Base-by-base conservation (phyloP, 2,797 vertebrate species). In the Muscicapa striata region DNA sequence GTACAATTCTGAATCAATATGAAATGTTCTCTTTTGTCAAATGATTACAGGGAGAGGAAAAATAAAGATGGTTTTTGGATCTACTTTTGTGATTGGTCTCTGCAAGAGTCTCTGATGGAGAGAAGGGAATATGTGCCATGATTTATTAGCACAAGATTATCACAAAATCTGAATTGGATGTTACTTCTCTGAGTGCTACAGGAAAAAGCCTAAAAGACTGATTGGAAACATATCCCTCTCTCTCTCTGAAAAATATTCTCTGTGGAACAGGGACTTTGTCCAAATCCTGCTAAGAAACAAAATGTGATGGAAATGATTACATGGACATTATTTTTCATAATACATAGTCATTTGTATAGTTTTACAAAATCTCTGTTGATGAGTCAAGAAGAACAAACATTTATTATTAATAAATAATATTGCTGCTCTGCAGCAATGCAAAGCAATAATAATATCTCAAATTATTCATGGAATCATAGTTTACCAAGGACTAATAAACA, bases 21-120 rank as follows among this genome's bases (percentile, higher is more conserved):
- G 2, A 95, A 93, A 90, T 79, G 55, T 78, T 76, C 40, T 91
- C 40, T 88, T 96, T 91, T 91, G 93, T 76, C 58, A 69, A 88
- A 90, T 88, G 66, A 90, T 84, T 94, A 87, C 32, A 7, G 61
- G 20, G 36, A 14, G 1, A 22, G 1, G 2, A 8, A 19, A 70
- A 70, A 54, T 79, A 74, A 87, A 63, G 46, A 64, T 34, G 46
- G 8, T 9, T 87, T 92, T 90, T 58, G 72, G 87, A 34, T 90
- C 30, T 89, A 30, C 36, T 89, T 90, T 46, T 77, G 36, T 66
- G 90, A 89, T 58, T 85, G 82, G 15, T 78, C 88, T 95, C 73
- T 78, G 23, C 40, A 85, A 59, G 57, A 68, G 63, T 51, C 57
- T 55, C 43, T 87, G 80, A 29, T 79, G 67, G 80, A 91, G 52